A percentile compares a stretch with the other conserved stretches of the same genome.
These are phyloP conservation scores for Digitonthophagus gazella DNA, from an alignment of 2,888 invertebrate species.

Conservation along the genomic window DNA sequence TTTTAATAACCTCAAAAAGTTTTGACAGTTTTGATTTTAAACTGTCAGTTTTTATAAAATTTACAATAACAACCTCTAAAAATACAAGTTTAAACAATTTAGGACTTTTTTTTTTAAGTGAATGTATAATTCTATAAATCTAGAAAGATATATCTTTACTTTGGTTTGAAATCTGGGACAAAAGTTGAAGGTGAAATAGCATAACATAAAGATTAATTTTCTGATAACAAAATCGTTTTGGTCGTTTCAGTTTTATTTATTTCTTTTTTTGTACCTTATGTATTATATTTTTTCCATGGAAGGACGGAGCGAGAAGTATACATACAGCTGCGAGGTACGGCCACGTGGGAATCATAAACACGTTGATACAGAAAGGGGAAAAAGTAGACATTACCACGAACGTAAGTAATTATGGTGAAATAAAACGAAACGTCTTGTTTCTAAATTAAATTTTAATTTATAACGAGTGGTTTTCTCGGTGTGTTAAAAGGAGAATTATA, in stretches of 20 bases:
- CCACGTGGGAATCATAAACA: constrained; percentile 95
- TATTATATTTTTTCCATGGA: constrained; percentile 35
- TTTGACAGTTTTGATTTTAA: too few relatives aligned
- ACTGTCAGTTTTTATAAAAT: too few relatives aligned
- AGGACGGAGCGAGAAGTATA: constrained; percentile 94
- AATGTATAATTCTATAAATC: too few relatives aligned
- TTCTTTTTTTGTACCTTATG: not conserved
- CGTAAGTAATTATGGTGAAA: constrained; percentile 65
- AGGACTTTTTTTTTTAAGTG: too few relatives aligned
- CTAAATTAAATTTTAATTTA: too few relatives aligned
- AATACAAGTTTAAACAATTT: too few relatives aligned
- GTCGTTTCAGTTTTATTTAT: not conserved
- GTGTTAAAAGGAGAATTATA: constrained; percentile 93
- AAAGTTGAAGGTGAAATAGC: not conserved
- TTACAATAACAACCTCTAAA: too few relatives aligned
- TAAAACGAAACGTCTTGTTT: too few relatives aligned
- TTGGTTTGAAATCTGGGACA: not conserved
- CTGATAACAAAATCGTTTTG: not conserved
- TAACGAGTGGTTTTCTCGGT: too few relatives aligned
- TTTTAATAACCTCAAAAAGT: too few relatives aligned
- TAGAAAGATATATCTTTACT: not conserved
- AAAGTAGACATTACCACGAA: constrained; percentile 94
- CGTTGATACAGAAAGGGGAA: constrained; percentile 92
- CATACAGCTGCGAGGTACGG: constrained; percentile 97
- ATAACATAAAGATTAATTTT: not conserved